Evolutionary conservation across 2,797 vertebrate species (phyloP).

Genomic region (Notolepis coatsorum): DNA sequence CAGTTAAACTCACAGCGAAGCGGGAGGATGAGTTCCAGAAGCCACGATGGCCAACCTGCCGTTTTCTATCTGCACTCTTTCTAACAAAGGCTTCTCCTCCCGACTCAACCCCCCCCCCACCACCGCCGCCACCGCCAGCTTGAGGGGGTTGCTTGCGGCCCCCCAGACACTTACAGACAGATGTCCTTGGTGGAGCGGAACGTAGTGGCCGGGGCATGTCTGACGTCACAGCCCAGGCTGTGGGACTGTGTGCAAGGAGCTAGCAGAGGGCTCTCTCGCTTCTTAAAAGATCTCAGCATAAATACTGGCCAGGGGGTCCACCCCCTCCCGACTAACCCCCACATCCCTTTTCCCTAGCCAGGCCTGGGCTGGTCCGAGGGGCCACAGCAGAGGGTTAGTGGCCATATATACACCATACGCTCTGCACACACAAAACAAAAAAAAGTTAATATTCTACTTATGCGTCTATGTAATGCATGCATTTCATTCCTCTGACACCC

Average conservation of each 20-base stretch:
- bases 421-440: no score
- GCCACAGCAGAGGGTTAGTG: constrained; percentile 48
- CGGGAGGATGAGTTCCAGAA: constrained; percentile 54
- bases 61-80: constrained; percentile 73
- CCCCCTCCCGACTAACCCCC: constrained; percentile 22
- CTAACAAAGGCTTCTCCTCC: constrained; percentile 74
- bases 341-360: constrained; percentile 17
- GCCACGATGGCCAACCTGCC: constrained; percentile 75
- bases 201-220: constrained; percentile 59
- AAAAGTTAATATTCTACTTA: constrained; percentile 38
- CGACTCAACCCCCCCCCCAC: constrained; percentile 16
- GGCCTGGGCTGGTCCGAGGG: constrained; percentile 41
- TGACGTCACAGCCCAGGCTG: constrained; percentile 77
- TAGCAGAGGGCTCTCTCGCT: constrained; percentile 57
- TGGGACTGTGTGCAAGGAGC: constrained; percentile 63
- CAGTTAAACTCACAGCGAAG: constrained; percentile 43
- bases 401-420: constrained; percentile 54
- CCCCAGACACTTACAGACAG: constrained; percentile 84
- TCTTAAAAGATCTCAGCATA: constrained; percentile 61
- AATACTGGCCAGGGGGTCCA: constrained; percentile 56
- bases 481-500: constrained; percentile 73
- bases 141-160: constrained; percentile 65
- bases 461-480: constrained; percentile 56
- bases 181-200: constrained; percentile 83
- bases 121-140: constrained; percentile 47